These are phyloP conservation scores for Todus mexicanus DNA, from an alignment of 2,797 vertebrate species.

Conservation along the genomic window DNA sequence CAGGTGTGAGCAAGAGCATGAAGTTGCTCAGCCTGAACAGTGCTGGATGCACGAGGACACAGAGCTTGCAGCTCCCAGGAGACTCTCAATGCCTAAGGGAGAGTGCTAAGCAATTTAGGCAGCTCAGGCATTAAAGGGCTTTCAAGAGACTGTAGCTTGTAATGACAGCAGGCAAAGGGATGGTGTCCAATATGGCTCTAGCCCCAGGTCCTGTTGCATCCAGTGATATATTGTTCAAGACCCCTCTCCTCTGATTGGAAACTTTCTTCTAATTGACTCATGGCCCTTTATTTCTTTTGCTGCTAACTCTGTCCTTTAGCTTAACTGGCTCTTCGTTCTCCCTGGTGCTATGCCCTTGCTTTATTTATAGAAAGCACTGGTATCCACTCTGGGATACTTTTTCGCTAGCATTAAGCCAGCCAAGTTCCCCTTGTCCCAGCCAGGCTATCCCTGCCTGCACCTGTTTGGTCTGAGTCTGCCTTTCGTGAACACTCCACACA, in stretches of 20 bases:
- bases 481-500: neutral
- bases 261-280: neutral
- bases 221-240: neutral
- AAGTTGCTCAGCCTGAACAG: neutral
- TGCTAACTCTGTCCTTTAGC: neutral
- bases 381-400: slow-evolving; percentile 5
- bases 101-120: neutral
- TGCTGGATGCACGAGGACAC: neutral
- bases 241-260: neutral
- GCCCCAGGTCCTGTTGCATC: neutral
- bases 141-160: neutral
- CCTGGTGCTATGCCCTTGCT: slow-evolving; percentile 28
- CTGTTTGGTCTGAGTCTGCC: neutral
- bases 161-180: neutral
- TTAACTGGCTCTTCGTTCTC: neutral
- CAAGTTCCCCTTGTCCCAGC: neutral
- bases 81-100: neutral
- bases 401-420: neutral
- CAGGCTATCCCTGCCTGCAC: neutral
- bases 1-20: neutral
- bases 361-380: slow-evolving; percentile 48
- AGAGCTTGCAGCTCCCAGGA: neutral
- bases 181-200: neutral
- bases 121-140: neutral
- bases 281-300: neutral